Evolutionary conservation across 64 coral and sea anemone species (phyloP).

Genomic region (Porites australiensis): DNA sequence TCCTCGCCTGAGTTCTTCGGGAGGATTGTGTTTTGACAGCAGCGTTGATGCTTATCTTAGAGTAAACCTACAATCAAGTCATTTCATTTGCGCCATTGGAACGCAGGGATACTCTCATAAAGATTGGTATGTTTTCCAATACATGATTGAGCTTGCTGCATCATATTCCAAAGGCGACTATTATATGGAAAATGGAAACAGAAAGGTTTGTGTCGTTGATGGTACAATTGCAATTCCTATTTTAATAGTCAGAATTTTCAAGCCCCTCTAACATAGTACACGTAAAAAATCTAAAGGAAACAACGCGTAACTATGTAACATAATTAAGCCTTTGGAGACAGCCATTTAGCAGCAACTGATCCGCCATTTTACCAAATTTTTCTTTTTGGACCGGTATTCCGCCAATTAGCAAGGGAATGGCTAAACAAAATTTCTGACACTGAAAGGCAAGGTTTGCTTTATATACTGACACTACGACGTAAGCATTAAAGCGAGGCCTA

Average conservation of each 20-base stretch:
- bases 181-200: slow-evolving; percentile 20
- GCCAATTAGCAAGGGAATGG: too few species aligned
- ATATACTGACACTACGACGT: too few species aligned
- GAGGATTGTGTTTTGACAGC: neutral
- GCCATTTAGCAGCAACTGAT: too few species aligned
- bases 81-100: slow-evolving; percentile 24
- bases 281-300: too few species aligned
- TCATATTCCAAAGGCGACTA: neutral
- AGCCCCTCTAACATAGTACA: too few species aligned
- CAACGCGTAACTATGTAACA: too few species aligned
- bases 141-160: neutral
- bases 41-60: neutral
- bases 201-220: neutral
- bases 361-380: too few species aligned
- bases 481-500: too few species aligned
- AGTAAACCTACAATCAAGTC: neutral
- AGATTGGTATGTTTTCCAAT: neutral
- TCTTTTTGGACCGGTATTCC: too few species aligned
- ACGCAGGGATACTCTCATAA: neutral
- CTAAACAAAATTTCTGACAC: too few species aligned
- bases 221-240: neutral
- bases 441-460: too few species aligned
- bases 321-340: too few species aligned
- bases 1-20: neutral
- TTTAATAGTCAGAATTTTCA: neutral